A percentile compares a stretch with the other conserved stretches of the same genome.
Conservation (phyloP, 2,797 vertebrate genomes). For the Syngnathus acus region DNA sequence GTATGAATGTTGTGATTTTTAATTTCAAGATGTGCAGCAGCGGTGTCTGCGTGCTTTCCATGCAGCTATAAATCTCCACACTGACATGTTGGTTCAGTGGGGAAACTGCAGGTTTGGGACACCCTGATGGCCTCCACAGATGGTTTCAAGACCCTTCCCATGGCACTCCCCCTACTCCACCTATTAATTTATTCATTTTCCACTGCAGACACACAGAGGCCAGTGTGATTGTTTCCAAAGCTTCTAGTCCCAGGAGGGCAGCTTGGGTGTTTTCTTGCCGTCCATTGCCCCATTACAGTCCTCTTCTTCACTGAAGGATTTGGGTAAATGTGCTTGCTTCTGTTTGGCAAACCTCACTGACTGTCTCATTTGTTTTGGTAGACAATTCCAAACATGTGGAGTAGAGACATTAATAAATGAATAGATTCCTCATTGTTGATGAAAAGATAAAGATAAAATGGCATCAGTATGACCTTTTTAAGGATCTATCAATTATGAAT, state of each 20-base stretch:
- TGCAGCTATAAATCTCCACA: conserved; percentile 54
- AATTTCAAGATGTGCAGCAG: neutral
- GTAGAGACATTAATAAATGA: too few relatives aligned
- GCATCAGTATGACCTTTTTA: neutral
- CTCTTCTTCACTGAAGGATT: conserved; percentile 9
- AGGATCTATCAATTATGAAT: neutral
- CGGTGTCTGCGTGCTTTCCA: conserved; percentile 33
- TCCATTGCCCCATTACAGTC: conserved; percentile 12
- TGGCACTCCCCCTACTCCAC: conserved; percentile 46
- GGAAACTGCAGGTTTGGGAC: conserved; percentile 62
- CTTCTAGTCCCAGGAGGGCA: conserved; percentile 32
- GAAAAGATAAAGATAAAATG: neutral
- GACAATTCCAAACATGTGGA: too few relatives aligned
- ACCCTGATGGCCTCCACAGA: conserved; percentile 66
- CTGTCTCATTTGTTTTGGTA: too few relatives aligned
- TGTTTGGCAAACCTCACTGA: neutral
- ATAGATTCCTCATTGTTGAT: too few relatives aligned
- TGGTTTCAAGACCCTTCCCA: conserved; percentile 53
- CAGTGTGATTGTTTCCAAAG: conserved; percentile 61
- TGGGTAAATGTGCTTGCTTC: neutral
- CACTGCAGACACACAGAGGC: conserved; percentile 52
- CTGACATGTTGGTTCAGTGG: conserved; percentile 64
- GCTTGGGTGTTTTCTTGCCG: conserved; percentile 46
- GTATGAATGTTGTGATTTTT: conserved; percentile 16
- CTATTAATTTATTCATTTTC: conserved; percentile 70